Base-by-base conservation (phyloP, 1,140 invertebrate species). In the Dolichoris vasculosae region DNA sequence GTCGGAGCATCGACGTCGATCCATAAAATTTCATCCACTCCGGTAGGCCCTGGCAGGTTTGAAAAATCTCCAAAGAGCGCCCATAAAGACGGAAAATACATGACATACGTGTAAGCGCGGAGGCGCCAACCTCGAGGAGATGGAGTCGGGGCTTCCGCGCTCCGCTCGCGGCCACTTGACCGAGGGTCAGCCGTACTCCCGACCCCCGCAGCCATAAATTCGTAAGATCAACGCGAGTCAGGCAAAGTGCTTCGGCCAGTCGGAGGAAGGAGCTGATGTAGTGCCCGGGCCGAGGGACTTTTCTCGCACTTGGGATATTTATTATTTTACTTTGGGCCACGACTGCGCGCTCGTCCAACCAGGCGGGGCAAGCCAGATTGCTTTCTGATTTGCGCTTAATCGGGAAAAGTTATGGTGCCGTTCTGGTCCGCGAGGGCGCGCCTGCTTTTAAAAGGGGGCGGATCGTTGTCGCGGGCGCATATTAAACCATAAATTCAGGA, bases 311-410 rank as follows among this genome's bases (percentile, higher is more conserved):
- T 76, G 0, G 86, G 73, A 86, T 90, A 90, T 90, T 90, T 90
- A 90, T 86, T 89, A 85, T 90, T 90, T 87, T 85, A 90, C 89
- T 90, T 89, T 86, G 78, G 77, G 71, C 32, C 85, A 51, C 48
- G 48, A 51, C 48, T 51, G 48, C 67, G 67, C 67, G 67, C 67
- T n/a, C 67, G 20, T 32, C 4, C 75, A 48, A 40, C 75, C 30
- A 23, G 43, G 46, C 75, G 75, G 46, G n/a, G 32, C 55, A 32
- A 32, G 83, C 73, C 86, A 91, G 90, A 92, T 92, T 92, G 90
- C 91, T 92, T 92, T 92, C 91, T 91, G 90, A 92, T 91, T 92
- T 92, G 91, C 91, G 90, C 89, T 92, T 92, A 92, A 92, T 92
- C 91, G 90, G 88, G 90, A 90, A 91, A 91, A 92, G 90, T 91